phyloP scores from a whole-genome alignment of 2,797 vertebrate genomes.

The Platyrinchus mystaceus region DNA sequence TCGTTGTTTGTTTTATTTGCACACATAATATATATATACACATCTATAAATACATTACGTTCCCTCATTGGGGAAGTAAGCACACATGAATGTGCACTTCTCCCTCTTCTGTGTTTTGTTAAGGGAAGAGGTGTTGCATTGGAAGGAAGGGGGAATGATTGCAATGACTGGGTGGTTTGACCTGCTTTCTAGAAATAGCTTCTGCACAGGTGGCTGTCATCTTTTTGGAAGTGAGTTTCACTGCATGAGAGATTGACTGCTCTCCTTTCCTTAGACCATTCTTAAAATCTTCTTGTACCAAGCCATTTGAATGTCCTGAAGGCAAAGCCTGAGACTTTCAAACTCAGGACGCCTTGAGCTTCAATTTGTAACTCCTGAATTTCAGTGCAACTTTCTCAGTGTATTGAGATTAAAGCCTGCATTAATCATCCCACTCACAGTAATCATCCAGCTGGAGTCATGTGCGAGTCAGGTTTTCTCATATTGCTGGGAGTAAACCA shows the following conservation, averaged over 20 bases:
- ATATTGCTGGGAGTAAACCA: not conserved
- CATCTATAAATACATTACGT: not conserved
- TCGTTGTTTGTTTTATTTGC: not conserved
- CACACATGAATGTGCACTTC: accelerated
- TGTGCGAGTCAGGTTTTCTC: not conserved
- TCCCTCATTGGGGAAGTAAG: not conserved
- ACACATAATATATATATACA: accelerated
- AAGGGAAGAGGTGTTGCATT: not conserved
- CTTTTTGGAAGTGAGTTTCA: not conserved
- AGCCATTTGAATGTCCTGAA: accelerated
- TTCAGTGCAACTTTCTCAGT: not conserved
- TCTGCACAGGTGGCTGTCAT: accelerated
- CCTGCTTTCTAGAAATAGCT: not conserved
- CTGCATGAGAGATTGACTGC: not conserved
- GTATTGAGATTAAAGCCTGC: not conserved
- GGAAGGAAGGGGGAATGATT: not conserved
- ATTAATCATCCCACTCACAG: not conserved
- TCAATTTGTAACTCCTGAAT: not conserved
- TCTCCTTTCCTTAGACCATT: not conserved
- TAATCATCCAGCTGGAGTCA: not conserved
- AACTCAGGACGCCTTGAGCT: not conserved
- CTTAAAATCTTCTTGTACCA: not conserved
- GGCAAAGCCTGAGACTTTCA: not conserved
- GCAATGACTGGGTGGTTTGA: accelerated
- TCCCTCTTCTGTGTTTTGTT: not conserved